phyloP scores from a whole-genome alignment of 2,113 vertebrate species.

The Amphiprion percula region DNA sequence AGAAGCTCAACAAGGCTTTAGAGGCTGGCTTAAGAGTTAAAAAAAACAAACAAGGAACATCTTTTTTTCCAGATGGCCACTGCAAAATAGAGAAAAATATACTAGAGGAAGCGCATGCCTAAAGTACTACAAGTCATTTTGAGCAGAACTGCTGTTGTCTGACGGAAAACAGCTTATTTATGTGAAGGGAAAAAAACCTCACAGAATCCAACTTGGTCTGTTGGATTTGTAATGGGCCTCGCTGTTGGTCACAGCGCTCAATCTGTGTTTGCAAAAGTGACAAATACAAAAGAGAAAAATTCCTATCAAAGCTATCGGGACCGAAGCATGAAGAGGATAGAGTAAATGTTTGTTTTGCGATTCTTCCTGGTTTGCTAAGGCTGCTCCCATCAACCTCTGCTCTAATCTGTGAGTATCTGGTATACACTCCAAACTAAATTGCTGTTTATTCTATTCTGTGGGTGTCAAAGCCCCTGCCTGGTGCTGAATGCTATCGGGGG shows the following conservation, averaged over 20 bases:
- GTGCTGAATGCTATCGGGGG: slow-evolving; percentile 74
- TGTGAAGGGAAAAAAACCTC: slow-evolving; percentile 26
- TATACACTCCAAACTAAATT: slow-evolving; percentile 80
- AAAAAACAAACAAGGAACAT: slow-evolving; percentile 63
- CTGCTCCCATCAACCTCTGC: slow-evolving; percentile 71
- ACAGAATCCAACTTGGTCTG: slow-evolving; percentile 42
- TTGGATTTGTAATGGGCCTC: slow-evolving; percentile 55
- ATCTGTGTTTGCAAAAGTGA: slow-evolving; percentile 62
- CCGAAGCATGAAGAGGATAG: slow-evolving; percentile 58
- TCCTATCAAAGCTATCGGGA: slow-evolving; percentile 61
- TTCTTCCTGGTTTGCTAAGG: slow-evolving; percentile 69
- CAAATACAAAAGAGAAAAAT: slow-evolving; percentile 69
- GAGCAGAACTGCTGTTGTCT: slow-evolving; percentile 50
- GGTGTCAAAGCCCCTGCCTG: slow-evolving; percentile 66
- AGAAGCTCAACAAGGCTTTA: slow-evolving; percentile 66
- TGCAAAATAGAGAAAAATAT: slow-evolving; percentile 51
- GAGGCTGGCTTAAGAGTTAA: slow-evolving; percentile 57
- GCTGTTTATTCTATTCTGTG: slow-evolving; percentile 81
- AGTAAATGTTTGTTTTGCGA: slow-evolving; percentile 78
- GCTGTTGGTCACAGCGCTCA: slow-evolving; percentile 46
- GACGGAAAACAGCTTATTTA: slow-evolving; percentile 41
- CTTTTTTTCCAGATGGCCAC: slow-evolving; percentile 71
- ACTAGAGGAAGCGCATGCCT: slow-evolving; percentile 31
- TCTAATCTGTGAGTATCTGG: slow-evolving; percentile 80
- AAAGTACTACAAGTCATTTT: slow-evolving; percentile 52